Base-by-base conservation (phyloP, 2,888 invertebrate genomes). In the Xylota segnis region DNA sequence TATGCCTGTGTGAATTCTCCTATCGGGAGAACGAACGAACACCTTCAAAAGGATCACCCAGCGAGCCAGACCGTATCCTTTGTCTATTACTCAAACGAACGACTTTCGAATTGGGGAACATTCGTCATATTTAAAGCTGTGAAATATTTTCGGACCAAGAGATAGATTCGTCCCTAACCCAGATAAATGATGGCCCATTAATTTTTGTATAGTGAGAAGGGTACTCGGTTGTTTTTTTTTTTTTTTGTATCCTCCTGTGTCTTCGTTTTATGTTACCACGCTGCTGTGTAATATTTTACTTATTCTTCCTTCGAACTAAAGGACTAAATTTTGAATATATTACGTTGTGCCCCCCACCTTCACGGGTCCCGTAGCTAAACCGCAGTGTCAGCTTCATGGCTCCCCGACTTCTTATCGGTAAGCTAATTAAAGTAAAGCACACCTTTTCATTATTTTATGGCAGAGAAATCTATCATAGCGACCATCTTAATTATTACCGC, bases 101-200 rank as follows among this genome's bases (percentile, higher is more conserved):
- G 70, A 76, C 79, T 76, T 84, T 79, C 75, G 75, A 84, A 84
- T 79, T 84, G 84, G 79, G 75, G 71, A 52, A 45, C 70, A 84
- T 84, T 79, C 75, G 59, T 84, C 79, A 84, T 84, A 79, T 84
- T 84, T 84, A 84, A 84, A 70, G 84, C 84, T 84, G 84, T 66
- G 83, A 68, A 83, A 78, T 78, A 84, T 79, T 75, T 84, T 79
- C 71, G 71, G 74, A 79, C 75, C 79, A 61, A 52, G 54, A 79
- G 75, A 84, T 66, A 70, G 61, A 79, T 79, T 84, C 66, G 29
- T 59, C 59, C 59, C 71, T 84, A 84, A 84, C 84, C 70, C 71
- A 84, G 59, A 84, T 84, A 84, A 75, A 84, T 84, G 79, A 76
- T 61, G 75, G 58, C 54, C 78, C 84, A 84, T 84, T 84, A 68